phyloP scores from a whole-genome alignment of 2,888 invertebrate genomes.

The Fragum fragum region DNA sequence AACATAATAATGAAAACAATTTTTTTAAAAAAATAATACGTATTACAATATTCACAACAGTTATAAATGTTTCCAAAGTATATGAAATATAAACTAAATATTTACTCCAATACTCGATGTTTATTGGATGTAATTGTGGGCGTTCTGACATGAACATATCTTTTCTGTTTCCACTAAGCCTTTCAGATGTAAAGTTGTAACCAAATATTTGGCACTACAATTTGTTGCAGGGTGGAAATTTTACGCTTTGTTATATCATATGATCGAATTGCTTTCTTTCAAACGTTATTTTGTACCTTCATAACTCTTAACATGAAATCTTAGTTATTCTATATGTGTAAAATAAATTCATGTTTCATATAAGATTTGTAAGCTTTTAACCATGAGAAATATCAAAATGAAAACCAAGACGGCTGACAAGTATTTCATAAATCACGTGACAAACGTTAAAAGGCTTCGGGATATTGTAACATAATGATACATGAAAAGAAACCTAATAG shows the following conservation, averaged over 20 bases:
- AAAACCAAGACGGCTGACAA: conserved; percentile 19
- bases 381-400: conserved; percentile 12
- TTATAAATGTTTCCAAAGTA: too few relatives aligned
- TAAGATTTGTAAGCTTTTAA: background rate
- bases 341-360: conserved; percentile 18
- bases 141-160: background rate
- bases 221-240: conserved; percentile 2
- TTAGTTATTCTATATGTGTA: background rate
- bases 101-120: background rate
- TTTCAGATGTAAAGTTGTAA: background rate
- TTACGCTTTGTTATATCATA: conserved; percentile 2
- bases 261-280: background rate
- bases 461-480: background rate
- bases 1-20: too few relatives aligned
- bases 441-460: background rate
- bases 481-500: conserved; percentile 9
- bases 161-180: background rate
- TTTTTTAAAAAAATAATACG: too few relatives aligned
- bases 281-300: background rate
- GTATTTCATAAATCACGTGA: conserved; percentile 12
- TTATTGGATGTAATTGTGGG: background rate
- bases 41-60: too few relatives aligned
- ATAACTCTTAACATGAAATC: background rate
- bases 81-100: too few relatives aligned
- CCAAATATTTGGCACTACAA: background rate